Evolutionary conservation across 1,140 invertebrate species (phyloP).

Genomic region (Lanistes nyassanus): DNA sequence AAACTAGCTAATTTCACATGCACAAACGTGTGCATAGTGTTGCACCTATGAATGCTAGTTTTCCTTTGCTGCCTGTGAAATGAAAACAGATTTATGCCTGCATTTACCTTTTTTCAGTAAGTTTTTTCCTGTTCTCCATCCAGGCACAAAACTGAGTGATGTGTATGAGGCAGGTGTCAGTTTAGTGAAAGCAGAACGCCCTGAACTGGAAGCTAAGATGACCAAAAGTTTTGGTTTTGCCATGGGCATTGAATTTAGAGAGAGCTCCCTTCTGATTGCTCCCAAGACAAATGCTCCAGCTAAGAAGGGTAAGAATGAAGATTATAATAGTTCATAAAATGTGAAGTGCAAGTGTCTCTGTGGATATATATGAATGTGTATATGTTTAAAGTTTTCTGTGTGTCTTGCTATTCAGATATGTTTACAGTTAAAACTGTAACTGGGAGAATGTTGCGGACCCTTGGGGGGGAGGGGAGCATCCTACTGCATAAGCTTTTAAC

Average conservation of each 20-base stretch:
- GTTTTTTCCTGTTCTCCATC: constrained; percentile 8
- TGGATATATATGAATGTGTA: neutral
- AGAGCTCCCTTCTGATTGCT: constrained; percentile 90
- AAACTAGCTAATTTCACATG: too few species aligned
- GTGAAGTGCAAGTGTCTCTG: neutral
- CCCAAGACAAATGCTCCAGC: constrained; percentile 85
- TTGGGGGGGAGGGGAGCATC: too few species aligned
- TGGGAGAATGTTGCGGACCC: too few species aligned
- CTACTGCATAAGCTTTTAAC: too few species aligned
- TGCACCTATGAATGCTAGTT: too few species aligned
- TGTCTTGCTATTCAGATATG: too few species aligned
- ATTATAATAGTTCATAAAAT: neutral
- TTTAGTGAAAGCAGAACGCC: constrained; percentile 88
- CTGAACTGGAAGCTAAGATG: constrained; percentile 87
- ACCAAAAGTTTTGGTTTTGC: constrained; percentile 96
- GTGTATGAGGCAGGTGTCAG: constrained; percentile 88
- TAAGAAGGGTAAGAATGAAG: constrained; percentile 74
- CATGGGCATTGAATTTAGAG: constrained; percentile 98
- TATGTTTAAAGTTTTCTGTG: neutral
- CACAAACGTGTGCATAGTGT: too few species aligned
- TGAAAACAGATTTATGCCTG: too few species aligned
- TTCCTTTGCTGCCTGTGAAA: too few species aligned
- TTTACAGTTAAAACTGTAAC: too few species aligned
- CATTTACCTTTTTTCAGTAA: too few species aligned
- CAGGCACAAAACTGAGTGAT: constrained; percentile 82